A percentile compares a stretch with the other conserved stretches of the same genome.
These are phyloP conservation scores for Listrodromus nycthemerus DNA, from an alignment of 2,888 invertebrate species.

Conservation along the genomic window DNA sequence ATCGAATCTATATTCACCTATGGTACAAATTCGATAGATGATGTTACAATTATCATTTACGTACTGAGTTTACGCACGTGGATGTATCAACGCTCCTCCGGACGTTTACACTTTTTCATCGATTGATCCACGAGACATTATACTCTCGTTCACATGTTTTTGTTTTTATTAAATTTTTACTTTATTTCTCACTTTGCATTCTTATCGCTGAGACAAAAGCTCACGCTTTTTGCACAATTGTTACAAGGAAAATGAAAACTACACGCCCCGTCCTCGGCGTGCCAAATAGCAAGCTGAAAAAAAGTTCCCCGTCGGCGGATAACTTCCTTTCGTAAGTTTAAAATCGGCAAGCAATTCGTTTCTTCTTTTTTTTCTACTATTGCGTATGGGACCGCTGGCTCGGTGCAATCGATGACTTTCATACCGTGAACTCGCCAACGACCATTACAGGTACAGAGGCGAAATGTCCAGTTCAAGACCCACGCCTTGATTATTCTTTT, in stretches of 20 bases:
- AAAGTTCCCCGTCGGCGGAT: neutral
- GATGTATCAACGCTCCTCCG: slow-evolving; percentile 14
- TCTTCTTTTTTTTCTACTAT: neutral
- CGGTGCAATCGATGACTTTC: neutral
- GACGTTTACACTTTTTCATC: slow-evolving; percentile 4
- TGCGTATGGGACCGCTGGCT: neutral
- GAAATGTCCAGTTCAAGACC: neutral
- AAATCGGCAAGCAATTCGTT: neutral
- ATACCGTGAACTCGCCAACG: neutral
- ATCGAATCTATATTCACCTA: slow-evolving; percentile 74
- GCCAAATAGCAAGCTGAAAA: slow-evolving; percentile 18
- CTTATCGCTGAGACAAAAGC: slow-evolving; percentile 7
- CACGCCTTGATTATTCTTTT: neutral
- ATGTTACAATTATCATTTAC: slow-evolving; percentile 66
- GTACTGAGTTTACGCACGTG: slow-evolving; percentile 36
- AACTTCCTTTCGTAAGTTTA: slow-evolving; percentile 5
- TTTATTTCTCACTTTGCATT: neutral
- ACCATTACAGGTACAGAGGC: neutral
- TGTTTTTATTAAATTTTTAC: neutral
- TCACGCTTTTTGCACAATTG: neutral
- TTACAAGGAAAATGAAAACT: slow-evolving; percentile 8
- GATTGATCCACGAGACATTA: slow-evolving; percentile 8
- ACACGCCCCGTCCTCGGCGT: neutral
- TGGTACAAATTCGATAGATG: slow-evolving; percentile 78
- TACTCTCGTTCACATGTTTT: neutral